A percentile compares a stretch with the other conserved stretches of the same genome.
phyloP scores from a whole-genome alignment of 2,113 vertebrate species.

The Eleginops maclovinus region DNA sequence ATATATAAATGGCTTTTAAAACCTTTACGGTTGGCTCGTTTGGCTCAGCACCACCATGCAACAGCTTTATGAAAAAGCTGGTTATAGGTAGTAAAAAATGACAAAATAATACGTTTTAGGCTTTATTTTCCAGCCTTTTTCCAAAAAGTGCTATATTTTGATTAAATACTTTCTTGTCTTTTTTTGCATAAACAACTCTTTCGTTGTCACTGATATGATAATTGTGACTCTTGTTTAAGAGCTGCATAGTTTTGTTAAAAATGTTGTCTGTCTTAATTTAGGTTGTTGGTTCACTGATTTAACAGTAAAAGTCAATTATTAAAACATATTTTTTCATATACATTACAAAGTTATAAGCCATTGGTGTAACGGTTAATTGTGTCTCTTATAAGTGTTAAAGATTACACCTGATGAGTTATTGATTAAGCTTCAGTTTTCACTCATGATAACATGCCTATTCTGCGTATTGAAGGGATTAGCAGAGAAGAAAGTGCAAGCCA shows the following conservation, averaged over 20 bases:
- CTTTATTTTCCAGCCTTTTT: not conserved
- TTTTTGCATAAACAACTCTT: not conserved
- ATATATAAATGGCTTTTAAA: not conserved
- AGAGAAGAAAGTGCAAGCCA: conserved; percentile 31
- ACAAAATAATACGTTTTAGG: not conserved
- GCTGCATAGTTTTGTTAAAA: not conserved
- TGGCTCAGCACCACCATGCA: not conserved
- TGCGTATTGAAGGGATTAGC: conserved; percentile 42
- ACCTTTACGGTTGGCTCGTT: not conserved
- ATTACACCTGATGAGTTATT: not conserved
- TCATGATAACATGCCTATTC: conserved; percentile 3
- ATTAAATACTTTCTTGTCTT: not conserved
- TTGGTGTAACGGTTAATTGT: too few relatives aligned
- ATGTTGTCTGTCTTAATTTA: not conserved
- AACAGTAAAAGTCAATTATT: not conserved
- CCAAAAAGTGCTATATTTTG: not conserved
- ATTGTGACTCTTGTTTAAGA: not conserved
- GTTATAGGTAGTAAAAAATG: too few relatives aligned
- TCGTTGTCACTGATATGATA: not conserved
- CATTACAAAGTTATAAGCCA: not conserved
- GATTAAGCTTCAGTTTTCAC: not conserved
- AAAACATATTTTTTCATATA: not conserved
- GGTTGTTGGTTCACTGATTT: not conserved
- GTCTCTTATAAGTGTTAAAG: not conserved
- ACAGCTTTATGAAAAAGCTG: not conserved